Conservation (phyloP, 2,113 vertebrate species). For the Mustela nigripes region DNA sequence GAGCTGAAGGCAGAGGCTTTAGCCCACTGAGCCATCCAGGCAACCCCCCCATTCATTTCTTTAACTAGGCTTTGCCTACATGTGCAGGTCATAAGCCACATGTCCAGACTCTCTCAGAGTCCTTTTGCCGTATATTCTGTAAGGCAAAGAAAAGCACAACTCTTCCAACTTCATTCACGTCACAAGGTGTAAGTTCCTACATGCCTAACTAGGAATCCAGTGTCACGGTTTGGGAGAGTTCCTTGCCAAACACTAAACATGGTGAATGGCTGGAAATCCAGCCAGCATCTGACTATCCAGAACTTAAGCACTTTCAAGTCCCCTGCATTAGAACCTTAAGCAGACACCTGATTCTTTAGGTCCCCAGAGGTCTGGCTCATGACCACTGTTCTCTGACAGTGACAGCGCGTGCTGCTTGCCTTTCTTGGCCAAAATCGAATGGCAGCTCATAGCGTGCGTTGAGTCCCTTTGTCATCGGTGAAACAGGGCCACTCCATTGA, state of each 20-base stretch:
- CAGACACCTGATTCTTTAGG: background rate
- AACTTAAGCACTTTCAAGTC: background rate
- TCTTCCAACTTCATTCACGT: background rate
- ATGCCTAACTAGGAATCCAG: background rate
- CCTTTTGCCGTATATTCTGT: background rate
- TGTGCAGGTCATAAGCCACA: background rate
- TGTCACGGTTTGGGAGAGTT: background rate
- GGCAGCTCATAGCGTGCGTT: background rate
- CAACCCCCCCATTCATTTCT: background rate
- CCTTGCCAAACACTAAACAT: background rate
- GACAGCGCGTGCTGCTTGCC: rapidly evolving
- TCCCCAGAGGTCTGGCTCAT: no score
- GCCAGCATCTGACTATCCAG: background rate
- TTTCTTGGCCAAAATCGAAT: background rate
- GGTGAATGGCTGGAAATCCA: background rate
- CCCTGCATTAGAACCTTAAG: background rate
- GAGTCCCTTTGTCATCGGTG: background rate
- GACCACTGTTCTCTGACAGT: background rate
- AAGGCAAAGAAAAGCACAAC: background rate
- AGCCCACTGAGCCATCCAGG: no score
- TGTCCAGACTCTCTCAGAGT: background rate
- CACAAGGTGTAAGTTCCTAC: background rate
- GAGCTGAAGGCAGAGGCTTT: no score
- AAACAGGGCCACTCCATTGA: background rate
- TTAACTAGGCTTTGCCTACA: background rate